phyloP scores from a whole-genome alignment of 2,113 vertebrate species.

The Pteruthius melanotis region DNA sequence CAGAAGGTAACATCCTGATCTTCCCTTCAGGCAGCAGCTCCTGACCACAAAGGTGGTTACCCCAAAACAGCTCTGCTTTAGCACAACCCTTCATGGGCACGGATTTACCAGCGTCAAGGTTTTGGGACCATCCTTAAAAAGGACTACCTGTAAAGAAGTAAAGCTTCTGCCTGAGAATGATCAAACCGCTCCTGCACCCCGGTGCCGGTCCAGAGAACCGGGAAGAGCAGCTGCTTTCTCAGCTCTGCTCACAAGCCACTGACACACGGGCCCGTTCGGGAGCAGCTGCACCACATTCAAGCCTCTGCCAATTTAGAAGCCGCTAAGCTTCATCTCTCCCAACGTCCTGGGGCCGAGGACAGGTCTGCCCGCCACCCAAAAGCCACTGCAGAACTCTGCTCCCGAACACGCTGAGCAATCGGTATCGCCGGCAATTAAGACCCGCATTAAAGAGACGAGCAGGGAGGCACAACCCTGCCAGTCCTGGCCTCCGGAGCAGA shows the following conservation, averaged over 20 bases:
- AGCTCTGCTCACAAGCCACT: background rate
- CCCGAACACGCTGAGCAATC: background rate
- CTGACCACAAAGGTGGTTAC: background rate
- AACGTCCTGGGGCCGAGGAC: background rate
- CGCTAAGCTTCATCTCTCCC: background rate
- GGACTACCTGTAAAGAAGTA: background rate
- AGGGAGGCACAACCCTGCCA: background rate
- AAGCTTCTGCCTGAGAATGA: background rate
- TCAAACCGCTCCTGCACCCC: background rate
- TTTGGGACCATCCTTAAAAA: background rate
- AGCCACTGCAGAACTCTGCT: background rate
- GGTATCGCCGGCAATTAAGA: accelerated
- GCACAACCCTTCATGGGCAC: background rate
- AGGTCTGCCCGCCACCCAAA: background rate
- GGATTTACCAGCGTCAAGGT: background rate
- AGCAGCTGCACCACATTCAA: background rate
- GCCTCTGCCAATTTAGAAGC: background rate
- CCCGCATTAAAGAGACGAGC: background rate
- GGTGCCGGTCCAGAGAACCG: accelerated
- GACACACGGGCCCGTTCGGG: accelerated
- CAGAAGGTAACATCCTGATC: background rate
- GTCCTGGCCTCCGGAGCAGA: background rate
- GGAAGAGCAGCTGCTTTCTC: background rate
- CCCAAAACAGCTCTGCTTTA: background rate
- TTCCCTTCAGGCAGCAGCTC: background rate